These are phyloP conservation scores for Aethina tumida DNA, from an alignment of 1,140 invertebrate species.

Conservation along the genomic window DNA sequence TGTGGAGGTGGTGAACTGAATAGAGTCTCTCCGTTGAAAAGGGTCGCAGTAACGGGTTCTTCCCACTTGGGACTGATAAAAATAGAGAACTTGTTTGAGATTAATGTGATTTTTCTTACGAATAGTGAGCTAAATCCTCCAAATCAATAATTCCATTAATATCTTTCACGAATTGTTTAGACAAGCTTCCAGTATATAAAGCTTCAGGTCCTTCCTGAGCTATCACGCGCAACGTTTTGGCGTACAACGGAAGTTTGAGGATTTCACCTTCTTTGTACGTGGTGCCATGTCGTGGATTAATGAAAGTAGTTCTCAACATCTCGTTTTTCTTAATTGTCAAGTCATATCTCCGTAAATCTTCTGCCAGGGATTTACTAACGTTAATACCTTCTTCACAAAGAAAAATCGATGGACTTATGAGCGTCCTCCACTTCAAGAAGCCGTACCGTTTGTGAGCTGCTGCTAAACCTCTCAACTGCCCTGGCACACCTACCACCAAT, in stretches of 20 bases:
- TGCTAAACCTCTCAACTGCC: slow-evolving; percentile 81
- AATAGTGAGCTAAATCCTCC: slow-evolving; percentile 52
- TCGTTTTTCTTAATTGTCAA: no score
- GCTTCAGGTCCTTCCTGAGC: slow-evolving; percentile 49
- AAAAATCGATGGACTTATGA: slow-evolving; percentile 66
- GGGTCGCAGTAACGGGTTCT: slow-evolving; percentile 42
- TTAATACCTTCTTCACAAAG: slow-evolving; percentile 64
- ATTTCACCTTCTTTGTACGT: slow-evolving; percentile 56
- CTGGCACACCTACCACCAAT: slow-evolving; percentile 74
- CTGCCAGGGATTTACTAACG: slow-evolving; percentile 44
- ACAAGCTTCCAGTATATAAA: slow-evolving; percentile 54
- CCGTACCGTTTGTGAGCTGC: slow-evolving; percentile 71
- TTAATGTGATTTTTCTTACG: no score
- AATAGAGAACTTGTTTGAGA: no score
- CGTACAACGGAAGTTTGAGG: slow-evolving; percentile 57
- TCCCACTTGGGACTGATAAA: slow-evolving; percentile 49
- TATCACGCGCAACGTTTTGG: slow-evolving; percentile 58
- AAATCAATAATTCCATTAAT: slow-evolving; percentile 64
- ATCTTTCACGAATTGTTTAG: slow-evolving; percentile 52
- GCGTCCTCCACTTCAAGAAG: slow-evolving; percentile 65
- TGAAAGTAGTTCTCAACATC: no score
- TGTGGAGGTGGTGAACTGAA: slow-evolving; percentile 72
- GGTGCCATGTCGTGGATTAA: slow-evolving; percentile 37
- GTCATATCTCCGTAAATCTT: no score
- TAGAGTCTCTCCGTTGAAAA: slow-evolving; percentile 52